Evolutionary conservation across 2,797 vertebrate species (phyloP), one percentile per base, ranked within the genome.

Genomic region (Pangasius djambal): DNA sequence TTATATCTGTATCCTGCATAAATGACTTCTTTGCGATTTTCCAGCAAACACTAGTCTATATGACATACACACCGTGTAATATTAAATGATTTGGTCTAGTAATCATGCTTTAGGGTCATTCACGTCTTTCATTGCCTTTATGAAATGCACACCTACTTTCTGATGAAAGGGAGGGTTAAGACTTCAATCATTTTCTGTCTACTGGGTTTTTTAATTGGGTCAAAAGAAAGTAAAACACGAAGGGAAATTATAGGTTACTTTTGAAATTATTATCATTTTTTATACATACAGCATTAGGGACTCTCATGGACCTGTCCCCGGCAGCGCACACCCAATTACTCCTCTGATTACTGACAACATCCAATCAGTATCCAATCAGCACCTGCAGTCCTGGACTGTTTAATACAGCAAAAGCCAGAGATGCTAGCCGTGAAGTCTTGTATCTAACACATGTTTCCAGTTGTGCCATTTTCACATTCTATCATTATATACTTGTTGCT

Each of bases 171-270:
- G 83, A 67, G 63, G 83, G 44, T 85, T 85, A 85, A 85, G 28
- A 69, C 63, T 50, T 85, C 83, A 85, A 85, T 85, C 83, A 85
- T 69, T 69, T 50, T 85, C n/a, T 69, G 83, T 85, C 83, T 85
- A 69, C 83, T 85, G 83, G 83, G 83, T 69, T 85, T 84, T 84
- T 85, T 85, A 85, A 85, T 69, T 85, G 83, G 63, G 83, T 67
- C 63, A 69, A 52, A 85, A 69, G 63, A 69, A 83, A 85, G 83
- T 85, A 69, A 85, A 85, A 69, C 44, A 85, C 20, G 61, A 31
- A 67, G 40, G 28, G n/a, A 48, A 69, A 69, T 85, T 52, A 69
- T 52, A 69, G 52, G 28, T 50, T 85, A 31, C 28, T 85, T 85
- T 82, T 63, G 9, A 82, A 63, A 63, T 63, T 52, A 67, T 52